phyloP scores from a whole-genome alignment of 53 echinoderm and acorn worm species.

The Arbacia lixula region DNA sequence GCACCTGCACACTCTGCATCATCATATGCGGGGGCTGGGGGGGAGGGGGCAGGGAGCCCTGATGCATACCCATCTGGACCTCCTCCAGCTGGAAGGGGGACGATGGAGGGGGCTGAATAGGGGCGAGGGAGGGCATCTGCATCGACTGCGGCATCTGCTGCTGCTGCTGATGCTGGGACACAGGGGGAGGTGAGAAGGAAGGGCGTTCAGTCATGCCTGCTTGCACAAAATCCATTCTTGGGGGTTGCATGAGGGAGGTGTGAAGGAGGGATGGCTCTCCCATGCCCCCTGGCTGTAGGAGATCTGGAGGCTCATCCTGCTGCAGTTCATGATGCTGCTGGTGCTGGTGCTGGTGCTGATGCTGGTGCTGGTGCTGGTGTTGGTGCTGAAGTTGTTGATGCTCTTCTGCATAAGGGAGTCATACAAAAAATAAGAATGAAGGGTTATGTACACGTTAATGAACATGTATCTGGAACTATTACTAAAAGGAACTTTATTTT shows the following conservation, averaged over 20 bases:
- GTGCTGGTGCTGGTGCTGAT: slow-evolving; percentile 3
- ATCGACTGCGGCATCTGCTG: neutral
- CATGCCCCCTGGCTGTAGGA: neutral
- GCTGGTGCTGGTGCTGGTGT: neutral
- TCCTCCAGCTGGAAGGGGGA: no score
- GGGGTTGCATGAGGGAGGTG: neutral
- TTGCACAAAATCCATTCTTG: slow-evolving; percentile 25
- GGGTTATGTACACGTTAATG: no score
- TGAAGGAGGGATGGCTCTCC: slow-evolving; percentile 9
- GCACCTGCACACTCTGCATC: no score
- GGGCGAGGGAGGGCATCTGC: slow-evolving; percentile 14
- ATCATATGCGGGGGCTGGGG: no score
- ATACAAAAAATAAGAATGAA: slow-evolving; percentile 11
- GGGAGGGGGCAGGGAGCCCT: no score
- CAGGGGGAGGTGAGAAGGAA: slow-evolving; percentile 12
- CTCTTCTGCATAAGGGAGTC: slow-evolving; percentile 26
- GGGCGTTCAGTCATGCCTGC: slow-evolving; percentile 5
- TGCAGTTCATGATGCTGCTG: neutral
- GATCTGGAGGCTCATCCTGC: neutral
- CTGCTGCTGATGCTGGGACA: neutral
- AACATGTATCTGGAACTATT: neutral
- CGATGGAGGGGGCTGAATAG: no score
- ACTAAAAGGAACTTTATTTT: neutral
- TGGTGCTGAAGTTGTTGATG: slow-evolving; percentile 2
- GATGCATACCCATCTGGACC: no score